Evolutionary conservation across 2,888 invertebrate species (phyloP).

Genomic region (Steromphala cineraria): DNA sequence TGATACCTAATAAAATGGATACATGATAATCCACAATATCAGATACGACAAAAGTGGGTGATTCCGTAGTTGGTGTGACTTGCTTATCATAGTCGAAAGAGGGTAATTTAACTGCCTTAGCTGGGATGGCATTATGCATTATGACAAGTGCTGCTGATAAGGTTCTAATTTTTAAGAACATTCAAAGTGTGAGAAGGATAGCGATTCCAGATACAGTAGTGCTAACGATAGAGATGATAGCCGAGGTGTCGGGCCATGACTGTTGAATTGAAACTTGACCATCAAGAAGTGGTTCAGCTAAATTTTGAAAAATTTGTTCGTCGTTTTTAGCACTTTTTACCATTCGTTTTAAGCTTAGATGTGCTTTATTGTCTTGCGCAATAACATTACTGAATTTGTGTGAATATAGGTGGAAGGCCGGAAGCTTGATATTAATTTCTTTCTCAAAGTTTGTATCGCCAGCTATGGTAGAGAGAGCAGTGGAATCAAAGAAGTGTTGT

Average conservation of each 20-base stretch:
- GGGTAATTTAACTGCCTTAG: too few relatives aligned
- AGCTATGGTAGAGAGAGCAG: background rate
- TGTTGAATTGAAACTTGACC: background rate
- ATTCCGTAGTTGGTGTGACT: too few relatives aligned
- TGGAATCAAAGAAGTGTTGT: background rate
- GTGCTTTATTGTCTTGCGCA: background rate
- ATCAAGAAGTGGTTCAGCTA: slow-evolving; percentile 1
- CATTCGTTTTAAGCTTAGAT: background rate
- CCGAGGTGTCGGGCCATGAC: background rate
- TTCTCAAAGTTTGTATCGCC: background rate
- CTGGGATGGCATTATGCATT: background rate
- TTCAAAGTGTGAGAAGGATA: background rate
- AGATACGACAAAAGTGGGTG: too few relatives aligned
- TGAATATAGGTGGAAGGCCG: background rate
- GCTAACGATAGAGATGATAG: background rate
- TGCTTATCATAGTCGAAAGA: too few relatives aligned
- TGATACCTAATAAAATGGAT: too few relatives aligned
- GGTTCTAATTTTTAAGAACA: background rate
- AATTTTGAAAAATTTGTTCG: background rate
- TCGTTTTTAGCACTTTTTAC: background rate
- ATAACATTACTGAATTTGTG: background rate
- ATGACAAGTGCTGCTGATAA: background rate
- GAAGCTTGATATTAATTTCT: background rate
- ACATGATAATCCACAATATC: too few relatives aligned
- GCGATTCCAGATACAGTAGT: background rate